Evolutionary conservation across 2,888 invertebrate species (phyloP), one percentile per base, ranked within the genome.

Genomic region (Rotaria sp.): DNA sequence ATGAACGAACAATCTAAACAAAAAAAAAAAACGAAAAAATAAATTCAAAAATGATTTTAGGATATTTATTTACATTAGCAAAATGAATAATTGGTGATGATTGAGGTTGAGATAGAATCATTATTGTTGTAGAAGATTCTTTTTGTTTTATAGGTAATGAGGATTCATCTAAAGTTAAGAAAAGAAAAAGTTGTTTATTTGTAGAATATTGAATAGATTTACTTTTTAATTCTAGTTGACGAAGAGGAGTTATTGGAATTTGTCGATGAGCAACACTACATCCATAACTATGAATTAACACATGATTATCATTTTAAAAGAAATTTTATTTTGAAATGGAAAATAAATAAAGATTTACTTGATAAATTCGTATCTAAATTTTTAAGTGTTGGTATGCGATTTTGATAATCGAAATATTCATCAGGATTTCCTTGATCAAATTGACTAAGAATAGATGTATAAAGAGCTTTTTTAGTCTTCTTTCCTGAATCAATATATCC

Each of bases 361-460:
- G 67, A 35, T 67, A 67, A 67, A 35, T 67, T 35, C 35, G 38
- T 67, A 2, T 35, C 67, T 21, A 67, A 67, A 67, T 67, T 67
- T 18, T 67, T 35, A 21, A 67, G 35, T 35, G 35, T 67, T 18
- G 38, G 38, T 5, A 67, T 35, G 7, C 67, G 67, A 5, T 67
- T 67, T 67, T 67, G 67, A 67, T 67, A 21, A 67, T 67, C 67
- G 21, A 21, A 67, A 38, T 67, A 67, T 67, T 67, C 67, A 35
- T 67, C 35, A 35, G 67, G 67, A 35, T 67, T 35, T 30, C 67
- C 67, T 67, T 80, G 26, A 80, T 80, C 80, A n/a, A 80, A 80
- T 80, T 80, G 45, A 26, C 80, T 45, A 45, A 45, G 80, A 13
- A 80, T n/a, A 13, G 80, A 45, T 45, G 80, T 80, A 41, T 45